phyloP scores from a whole-genome alignment of 2,797 vertebrate species.

The Nasua narica region DNA sequence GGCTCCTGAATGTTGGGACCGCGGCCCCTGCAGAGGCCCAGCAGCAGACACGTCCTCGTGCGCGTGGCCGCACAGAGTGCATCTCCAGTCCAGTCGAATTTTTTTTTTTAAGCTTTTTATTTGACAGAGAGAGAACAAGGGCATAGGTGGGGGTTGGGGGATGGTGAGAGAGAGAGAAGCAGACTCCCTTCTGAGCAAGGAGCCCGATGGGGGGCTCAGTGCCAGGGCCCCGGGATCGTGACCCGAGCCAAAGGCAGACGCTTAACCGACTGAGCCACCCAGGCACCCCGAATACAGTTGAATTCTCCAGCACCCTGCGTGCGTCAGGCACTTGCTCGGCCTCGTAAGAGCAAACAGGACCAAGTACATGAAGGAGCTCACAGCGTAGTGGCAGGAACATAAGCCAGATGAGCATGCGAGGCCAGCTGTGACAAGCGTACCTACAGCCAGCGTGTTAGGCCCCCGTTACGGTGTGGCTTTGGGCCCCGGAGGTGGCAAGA shows the following conservation, averaged over 20 bases:
- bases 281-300: background rate
- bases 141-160: background rate
- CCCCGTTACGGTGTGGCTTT: background rate
- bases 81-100: background rate
- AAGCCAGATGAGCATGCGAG: background rate
- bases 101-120: background rate
- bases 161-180: too few species aligned
- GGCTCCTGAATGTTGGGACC: too few species aligned
- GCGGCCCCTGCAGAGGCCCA: background rate
- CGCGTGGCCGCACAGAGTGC: background rate
- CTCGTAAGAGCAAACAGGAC: background rate
- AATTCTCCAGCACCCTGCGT: background rate
- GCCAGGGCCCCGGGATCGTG: too few species aligned
- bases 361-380: background rate
- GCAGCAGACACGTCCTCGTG: background rate
- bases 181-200: background rate
- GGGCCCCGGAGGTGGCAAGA: background rate
- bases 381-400: background rate
- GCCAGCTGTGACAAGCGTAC: background rate
- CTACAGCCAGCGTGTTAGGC: background rate
- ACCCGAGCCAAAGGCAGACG: background rate
- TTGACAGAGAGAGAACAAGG: background rate
- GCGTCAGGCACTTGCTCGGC: background rate
- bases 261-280: background rate
- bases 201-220: background rate